phyloP scores from a whole-genome alignment of 92 coral and sea anemone species.

The Phenganax marumi region DNA sequence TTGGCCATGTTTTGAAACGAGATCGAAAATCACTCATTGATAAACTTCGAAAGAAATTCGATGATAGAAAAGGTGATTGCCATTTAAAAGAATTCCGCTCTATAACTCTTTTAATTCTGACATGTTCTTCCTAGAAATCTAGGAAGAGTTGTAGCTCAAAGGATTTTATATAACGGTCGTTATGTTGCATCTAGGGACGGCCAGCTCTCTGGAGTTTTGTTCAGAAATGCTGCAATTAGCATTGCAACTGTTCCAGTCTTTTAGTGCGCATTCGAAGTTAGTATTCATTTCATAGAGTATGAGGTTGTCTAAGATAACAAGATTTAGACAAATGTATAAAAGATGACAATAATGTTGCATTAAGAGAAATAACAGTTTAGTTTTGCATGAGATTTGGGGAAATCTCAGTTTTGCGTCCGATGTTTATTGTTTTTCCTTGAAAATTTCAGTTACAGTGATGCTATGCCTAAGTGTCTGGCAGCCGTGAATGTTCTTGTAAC shows the following conservation, averaged over 20 bases:
- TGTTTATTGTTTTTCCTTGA: background rate
- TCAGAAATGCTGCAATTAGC: constrained; percentile 61
- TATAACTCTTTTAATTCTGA: background rate
- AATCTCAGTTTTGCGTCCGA: no score
- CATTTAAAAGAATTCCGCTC: background rate
- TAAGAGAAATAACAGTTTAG: no score
- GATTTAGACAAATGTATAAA: no score
- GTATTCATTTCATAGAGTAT: background rate
- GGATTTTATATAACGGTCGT: background rate
- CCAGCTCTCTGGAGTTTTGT: constrained; percentile 74
- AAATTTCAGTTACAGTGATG: constrained; percentile 72
- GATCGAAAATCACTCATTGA: constrained; percentile 57
- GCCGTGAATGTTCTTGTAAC: constrained; percentile 77
- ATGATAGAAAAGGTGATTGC: constrained; percentile 67
- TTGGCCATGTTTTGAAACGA: constrained; percentile 82
- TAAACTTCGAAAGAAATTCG: constrained; percentile 69
- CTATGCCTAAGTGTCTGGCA: constrained; percentile 88
- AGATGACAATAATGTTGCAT: no score
- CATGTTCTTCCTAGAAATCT: background rate
- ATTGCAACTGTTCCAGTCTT: constrained; percentile 63
- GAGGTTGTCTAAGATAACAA: no score
- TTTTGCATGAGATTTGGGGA: no score
- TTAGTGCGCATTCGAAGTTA: constrained; percentile 79
- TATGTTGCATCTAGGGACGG: constrained; percentile 54
- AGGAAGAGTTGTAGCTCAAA: background rate